phyloP scores from a whole-genome alignment of 2,113 vertebrate genomes.

The Macrotus californicus region DNA sequence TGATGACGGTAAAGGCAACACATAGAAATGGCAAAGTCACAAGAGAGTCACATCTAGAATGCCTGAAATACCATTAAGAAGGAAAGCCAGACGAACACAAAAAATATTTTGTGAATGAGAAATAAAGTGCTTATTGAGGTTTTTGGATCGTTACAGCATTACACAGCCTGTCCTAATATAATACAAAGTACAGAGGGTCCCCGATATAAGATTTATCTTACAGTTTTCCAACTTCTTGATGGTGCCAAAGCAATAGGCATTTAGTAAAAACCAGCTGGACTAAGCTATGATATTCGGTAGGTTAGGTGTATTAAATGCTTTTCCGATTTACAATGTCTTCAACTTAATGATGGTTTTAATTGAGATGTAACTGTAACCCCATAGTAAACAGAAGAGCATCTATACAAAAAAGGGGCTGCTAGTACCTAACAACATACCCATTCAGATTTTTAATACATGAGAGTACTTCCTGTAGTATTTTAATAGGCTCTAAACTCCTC shows the following conservation, averaged over 20 bases:
- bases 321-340: neutral
- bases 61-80: neutral
- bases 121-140: neutral
- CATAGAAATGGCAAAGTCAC: neutral
- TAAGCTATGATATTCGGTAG: neutral
- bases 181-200: neutral
- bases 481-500: neutral
- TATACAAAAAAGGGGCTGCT: neutral
- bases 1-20: neutral
- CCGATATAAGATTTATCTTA: neutral
- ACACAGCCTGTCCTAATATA: neutral
- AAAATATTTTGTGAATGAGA: neutral
- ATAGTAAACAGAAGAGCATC: neutral
- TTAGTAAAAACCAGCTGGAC: neutral
- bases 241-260: neutral
- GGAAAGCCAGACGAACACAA: neutral
- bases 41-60: neutral
- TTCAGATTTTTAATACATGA: neutral
- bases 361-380: neutral
- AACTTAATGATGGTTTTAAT: neutral
- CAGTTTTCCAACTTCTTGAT: neutral
- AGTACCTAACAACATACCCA: rapidly evolving
- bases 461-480: neutral
- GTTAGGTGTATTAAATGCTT: neutral
- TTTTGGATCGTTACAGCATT: neutral